Evolutionary conservation across 2,888 invertebrate genomes (phyloP), one percentile per base, ranked within the genome.

Genomic region (Pandemis corylana): DNA sequence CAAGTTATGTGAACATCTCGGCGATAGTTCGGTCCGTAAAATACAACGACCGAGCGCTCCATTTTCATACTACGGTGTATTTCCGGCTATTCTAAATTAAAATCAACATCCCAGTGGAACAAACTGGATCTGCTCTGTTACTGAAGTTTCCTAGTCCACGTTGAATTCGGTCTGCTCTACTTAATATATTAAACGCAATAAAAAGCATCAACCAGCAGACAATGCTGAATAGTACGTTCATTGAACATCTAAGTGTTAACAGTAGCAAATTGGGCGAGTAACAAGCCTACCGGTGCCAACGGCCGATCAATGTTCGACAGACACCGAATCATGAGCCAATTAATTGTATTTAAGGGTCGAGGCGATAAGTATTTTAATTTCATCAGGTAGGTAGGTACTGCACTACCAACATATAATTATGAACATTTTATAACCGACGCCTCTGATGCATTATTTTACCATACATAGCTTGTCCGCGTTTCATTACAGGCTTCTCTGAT

Each of bases 1-100:
- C 44, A 15, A 65, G 41, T 61, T 62, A 65, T 49, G 68, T 61
- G 49, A 46, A 64, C 59, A 68, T 59, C 62, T 44, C 63, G 56
- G 46, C 51, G 62, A 44, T 68, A 68, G 62, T 56, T 62, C 53
- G 66, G 75, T 67, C 61, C 51, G 70, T 63, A 63, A 67, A 75
- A 71, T 78, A 72, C 76, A 71, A 72, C 71, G 74, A 76, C 69
- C 67, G 77, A 71, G 77, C 77, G 84, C 71, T 82, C 82, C 79
- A 83, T 80, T 85, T 84, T 83, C 75, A 76, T 80, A 82, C 79
- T 80, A 77, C 78, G 76, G 77, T 79, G 78, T 85, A 84, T 84
- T 86, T 85, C 86, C 87, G 85, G 85, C 79, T 80, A 81, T 80
- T 81, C 82, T 82, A 83, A 86, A 84, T 84, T 80, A 84, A 82